Evolutionary conservation across 2,888 invertebrate genomes (phyloP).

Genomic region (Scaptomyza caliginosa): DNA sequence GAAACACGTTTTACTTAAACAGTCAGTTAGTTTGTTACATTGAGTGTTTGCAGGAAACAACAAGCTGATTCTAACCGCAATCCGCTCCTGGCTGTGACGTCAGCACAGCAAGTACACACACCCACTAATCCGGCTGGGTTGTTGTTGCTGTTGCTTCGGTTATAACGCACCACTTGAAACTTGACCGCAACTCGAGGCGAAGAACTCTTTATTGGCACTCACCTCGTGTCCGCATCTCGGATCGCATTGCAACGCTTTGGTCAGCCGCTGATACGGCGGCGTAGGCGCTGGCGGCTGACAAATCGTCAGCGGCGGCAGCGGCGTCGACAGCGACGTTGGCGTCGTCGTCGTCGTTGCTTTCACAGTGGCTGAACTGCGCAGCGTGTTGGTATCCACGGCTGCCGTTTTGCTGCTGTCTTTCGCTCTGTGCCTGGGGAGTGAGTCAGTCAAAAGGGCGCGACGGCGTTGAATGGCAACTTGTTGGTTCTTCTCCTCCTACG

Average conservation of each 20-base stretch:
- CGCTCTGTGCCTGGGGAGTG: constrained; percentile 30
- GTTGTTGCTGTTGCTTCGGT: neutral
- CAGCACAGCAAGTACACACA: constrained; percentile 6
- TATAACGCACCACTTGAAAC: constrained; percentile 17
- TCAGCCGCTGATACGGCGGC: constrained; percentile 85
- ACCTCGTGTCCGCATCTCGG: constrained; percentile 85
- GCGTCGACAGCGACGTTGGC: constrained; percentile 40
- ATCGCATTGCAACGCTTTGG: constrained; percentile 85
- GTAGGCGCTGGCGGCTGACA: constrained; percentile 82
- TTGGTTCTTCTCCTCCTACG: constrained; percentile 23
- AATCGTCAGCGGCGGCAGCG: constrained; percentile 69
- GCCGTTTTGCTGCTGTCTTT: constrained; percentile 79
- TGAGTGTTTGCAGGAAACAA: no score
- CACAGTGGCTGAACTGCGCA: constrained; percentile 80
- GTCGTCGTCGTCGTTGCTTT: constrained; percentile 56
- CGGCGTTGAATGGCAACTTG: constrained; percentile 45
- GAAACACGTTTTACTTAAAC: no score
- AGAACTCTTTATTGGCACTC: constrained; percentile 55
- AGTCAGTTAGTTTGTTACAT: neutral
- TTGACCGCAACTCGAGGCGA: constrained; percentile 43
- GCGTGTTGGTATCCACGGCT: constrained; percentile 84
- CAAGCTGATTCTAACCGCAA: neutral
- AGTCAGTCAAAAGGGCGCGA: constrained; percentile 29
- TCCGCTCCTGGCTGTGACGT: constrained; percentile 52
- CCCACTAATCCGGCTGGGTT: neutral